phyloP scores from a whole-genome alignment of 2,797 vertebrate genomes.

The Tenualosa thibaudeaui region DNA sequence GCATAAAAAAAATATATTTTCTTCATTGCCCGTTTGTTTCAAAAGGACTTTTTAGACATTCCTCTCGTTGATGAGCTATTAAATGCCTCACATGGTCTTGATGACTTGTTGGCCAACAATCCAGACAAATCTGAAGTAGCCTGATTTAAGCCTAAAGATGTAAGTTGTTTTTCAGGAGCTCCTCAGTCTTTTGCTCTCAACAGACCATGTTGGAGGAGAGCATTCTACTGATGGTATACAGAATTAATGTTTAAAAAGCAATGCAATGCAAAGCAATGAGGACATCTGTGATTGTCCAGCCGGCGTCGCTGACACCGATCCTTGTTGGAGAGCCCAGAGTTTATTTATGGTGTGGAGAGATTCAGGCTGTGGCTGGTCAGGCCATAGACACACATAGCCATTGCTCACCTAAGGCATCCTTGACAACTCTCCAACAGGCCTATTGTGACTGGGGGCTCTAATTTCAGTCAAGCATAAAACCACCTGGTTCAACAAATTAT shows the following conservation, averaged over 20 bases:
- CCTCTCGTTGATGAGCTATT: not conserved
- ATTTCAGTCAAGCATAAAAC: conserved; percentile 56
- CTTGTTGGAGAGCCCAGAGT: not conserved
- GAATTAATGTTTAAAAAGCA: not conserved
- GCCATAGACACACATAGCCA: conserved; percentile 40
- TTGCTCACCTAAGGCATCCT: conserved; percentile 33
- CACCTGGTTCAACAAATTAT: conserved; percentile 29
- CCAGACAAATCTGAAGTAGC: not conserved
- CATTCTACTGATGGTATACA: not conserved
- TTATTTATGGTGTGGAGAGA: not conserved
- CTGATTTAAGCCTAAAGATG: not conserved
- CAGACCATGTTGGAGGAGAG: not conserved
- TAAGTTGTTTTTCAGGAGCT: not conserved
- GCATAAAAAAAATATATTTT: no score
- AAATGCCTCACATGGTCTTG: not conserved
- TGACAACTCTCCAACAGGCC: conserved; percentile 42
- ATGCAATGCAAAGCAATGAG: not conserved
- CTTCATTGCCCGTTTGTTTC: no score
- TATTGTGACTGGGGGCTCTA: conserved; percentile 43
- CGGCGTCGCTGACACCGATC: not conserved
- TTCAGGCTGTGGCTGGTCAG: not conserved
- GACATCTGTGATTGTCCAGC: not conserved
- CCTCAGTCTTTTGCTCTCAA: not conserved
- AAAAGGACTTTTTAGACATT: no score
- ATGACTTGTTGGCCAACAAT: not conserved